Conservation (phyloP, 1,140 invertebrate genomes). For the Drosophila equinoxialis region DNA sequence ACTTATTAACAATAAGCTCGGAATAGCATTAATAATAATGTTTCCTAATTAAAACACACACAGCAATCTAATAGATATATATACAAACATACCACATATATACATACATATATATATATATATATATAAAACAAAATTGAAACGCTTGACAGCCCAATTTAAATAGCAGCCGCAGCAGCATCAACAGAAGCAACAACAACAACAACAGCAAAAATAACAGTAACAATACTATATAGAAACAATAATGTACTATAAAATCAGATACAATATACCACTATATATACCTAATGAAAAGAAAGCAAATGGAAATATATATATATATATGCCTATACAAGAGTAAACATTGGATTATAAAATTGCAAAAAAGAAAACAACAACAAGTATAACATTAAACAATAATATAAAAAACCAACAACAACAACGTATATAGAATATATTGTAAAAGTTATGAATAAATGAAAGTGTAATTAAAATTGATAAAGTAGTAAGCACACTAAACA, state of each 20-base stretch:
- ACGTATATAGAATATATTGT: slow-evolving; percentile 67
- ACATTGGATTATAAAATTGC: slow-evolving; percentile 60
- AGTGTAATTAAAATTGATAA: slow-evolving; percentile 73
- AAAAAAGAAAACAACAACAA: slow-evolving; percentile 44
- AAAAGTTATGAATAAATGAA: slow-evolving; percentile 68
- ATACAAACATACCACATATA: neutral
- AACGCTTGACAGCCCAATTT: slow-evolving; percentile 67
- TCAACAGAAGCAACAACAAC: slow-evolving; percentile 47
- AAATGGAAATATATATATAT: slow-evolving; percentile 42
- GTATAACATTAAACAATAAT: slow-evolving; percentile 27
- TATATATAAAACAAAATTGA: slow-evolving; percentile 26
- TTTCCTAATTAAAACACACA: slow-evolving; percentile 54
- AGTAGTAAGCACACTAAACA: slow-evolving; percentile 78
- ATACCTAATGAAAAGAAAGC: slow-evolving; percentile 57
- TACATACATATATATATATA: neutral
- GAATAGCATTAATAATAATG: slow-evolving; percentile 45
- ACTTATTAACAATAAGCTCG: slow-evolving; percentile 56
- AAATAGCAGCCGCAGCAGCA: slow-evolving; percentile 24
- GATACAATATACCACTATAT: slow-evolving; percentile 80
- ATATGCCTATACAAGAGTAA: slow-evolving; percentile 75
- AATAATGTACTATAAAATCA: slow-evolving; percentile 80
- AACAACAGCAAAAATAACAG: slow-evolving; percentile 45
- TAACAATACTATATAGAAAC: slow-evolving; percentile 82
- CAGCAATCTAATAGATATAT: slow-evolving; percentile 23
- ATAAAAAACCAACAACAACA: slow-evolving; percentile 43